Percentiles rank a stretch among this genome's conserved stretches.
These are phyloP conservation scores for Adela reaumurella DNA, from an alignment of 2,888 invertebrate species.

Conservation along the genomic window DNA sequence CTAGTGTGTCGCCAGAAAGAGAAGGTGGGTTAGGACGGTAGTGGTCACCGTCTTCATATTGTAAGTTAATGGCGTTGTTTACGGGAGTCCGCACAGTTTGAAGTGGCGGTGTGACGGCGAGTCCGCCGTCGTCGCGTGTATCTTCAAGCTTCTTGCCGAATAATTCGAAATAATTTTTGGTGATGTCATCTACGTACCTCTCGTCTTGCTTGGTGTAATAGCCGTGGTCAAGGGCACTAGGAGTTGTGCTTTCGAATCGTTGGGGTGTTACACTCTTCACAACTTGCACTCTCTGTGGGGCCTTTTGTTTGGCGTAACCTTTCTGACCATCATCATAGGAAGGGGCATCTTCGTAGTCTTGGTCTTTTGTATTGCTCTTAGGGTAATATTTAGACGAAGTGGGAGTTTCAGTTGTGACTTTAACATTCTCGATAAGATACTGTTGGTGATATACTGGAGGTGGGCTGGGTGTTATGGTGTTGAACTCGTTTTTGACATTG, in stretches of 20 bases:
- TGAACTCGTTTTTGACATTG: constrained; percentile 40
- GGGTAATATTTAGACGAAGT: constrained; percentile 48
- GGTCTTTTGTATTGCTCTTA: constrained; percentile 41
- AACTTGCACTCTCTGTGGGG: constrained; percentile 19
- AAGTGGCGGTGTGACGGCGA: constrained; percentile 42
- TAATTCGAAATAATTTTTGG: constrained; percentile 69
- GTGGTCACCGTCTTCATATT: constrained; percentile 46
- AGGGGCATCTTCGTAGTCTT: constrained; percentile 39
- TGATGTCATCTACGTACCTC: constrained; percentile 66
- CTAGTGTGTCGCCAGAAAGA: constrained; percentile 63
- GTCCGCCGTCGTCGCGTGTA: constrained; percentile 41
- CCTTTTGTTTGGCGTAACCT: constrained; percentile 20
- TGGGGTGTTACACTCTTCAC: constrained; percentile 32
- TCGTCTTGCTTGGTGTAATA: constrained; percentile 68
- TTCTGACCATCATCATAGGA: constrained; percentile 7
- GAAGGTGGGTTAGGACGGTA: constrained; percentile 40
- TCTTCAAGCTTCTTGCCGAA: constrained; percentile 66
- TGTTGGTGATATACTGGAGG: constrained; percentile 39
- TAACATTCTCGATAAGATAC: constrained; percentile 42
- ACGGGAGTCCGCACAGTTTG: constrained; percentile 46
- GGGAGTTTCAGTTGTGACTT: constrained; percentile 50
- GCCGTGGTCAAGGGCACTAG: constrained; percentile 55
- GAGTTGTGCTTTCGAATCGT: constrained; percentile 45
- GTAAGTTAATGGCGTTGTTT: constrained; percentile 50
- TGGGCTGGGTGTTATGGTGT: constrained; percentile 37